A percentile compares a stretch with the other conserved stretches of the same genome.
Conservation (phyloP, 2,113 vertebrate species). For the Eulemur macaco region DNA sequence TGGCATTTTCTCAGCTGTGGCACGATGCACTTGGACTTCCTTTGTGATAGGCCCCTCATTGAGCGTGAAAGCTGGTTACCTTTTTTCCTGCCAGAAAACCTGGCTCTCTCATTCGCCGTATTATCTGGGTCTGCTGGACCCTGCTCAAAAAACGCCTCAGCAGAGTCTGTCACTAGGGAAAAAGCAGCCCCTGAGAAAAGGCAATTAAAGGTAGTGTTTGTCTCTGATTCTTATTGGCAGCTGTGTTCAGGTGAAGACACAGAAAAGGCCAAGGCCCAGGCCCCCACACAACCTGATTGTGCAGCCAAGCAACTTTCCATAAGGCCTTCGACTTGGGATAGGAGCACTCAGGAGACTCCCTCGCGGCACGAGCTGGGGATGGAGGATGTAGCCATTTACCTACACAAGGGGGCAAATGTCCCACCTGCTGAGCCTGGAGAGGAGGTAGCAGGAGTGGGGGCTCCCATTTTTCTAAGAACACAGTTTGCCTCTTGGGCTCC, state of each 20-base stretch:
- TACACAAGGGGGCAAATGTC: neutral
- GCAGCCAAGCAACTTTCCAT: neutral
- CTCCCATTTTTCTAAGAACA: neutral
- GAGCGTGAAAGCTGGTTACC: neutral
- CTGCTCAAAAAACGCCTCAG: slow-evolving; percentile 37
- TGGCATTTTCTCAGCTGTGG: slow-evolving; percentile 37
- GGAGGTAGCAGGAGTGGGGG: neutral
- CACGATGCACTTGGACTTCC: neutral
- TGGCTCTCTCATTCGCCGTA: slow-evolving; percentile 55
- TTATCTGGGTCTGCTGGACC: slow-evolving; percentile 46
- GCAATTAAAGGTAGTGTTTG: slow-evolving; percentile 23
- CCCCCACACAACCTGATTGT: neutral
- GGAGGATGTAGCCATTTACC: slow-evolving; percentile 17
- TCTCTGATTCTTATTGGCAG: neutral
- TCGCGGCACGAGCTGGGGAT: neutral
- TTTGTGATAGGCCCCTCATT: neutral
- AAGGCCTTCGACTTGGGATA: neutral
- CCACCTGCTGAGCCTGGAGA: slow-evolving; percentile 31
- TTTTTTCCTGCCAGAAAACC: slow-evolving; percentile 48
- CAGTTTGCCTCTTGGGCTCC: neutral
- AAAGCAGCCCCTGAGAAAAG: slow-evolving; percentile 41
- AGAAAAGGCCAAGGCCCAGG: neutral
- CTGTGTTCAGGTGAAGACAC: neutral
- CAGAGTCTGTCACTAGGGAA: slow-evolving; percentile 53
- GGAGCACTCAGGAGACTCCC: neutral